These are phyloP conservation scores for Piscicola geometra DNA, from an alignment of 2,888 invertebrate genomes.

Conservation along the genomic window DNA sequence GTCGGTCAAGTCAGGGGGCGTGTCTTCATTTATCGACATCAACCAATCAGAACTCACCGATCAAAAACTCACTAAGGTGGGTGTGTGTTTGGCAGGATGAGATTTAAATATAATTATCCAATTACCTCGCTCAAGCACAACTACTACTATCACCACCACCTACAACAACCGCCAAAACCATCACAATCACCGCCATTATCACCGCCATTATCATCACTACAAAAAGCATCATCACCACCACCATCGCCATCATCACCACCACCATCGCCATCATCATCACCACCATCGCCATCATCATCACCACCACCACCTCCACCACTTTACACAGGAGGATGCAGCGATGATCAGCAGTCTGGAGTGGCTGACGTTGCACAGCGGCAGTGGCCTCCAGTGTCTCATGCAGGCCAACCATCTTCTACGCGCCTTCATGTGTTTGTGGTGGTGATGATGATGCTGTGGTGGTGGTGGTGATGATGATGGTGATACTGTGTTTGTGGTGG, in stretches of 20 bases:
- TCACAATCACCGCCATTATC: too few species aligned
- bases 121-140: too few species aligned
- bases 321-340: not conserved
- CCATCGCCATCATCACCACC: too few species aligned
- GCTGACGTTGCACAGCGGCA: not conserved
- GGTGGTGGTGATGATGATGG: not conserved
- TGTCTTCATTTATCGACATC: not conserved
- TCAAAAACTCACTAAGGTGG: not conserved
- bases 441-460: not conserved
- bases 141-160: too few species aligned
- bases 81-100: not conserved
- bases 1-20: conserved; percentile 56
- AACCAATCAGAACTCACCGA: not conserved
- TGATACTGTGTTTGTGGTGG: not conserved
- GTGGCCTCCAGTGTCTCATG: not conserved
- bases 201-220: too few species aligned
- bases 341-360: not conserved
- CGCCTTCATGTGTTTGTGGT: not conserved
- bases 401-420: not conserved
- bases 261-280: too few species aligned
- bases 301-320: too few species aligned
- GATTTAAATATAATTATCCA: not conserved
- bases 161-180: too few species aligned
- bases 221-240: too few species aligned
- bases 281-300: too few species aligned